Evolutionary conservation across 2,113 vertebrate species (phyloP).

Genomic region (Pan troglodytes): NHGRI_mPanTro3-v2.1_pri NC_072411.2:60940001-60940500

Average conservation of each 20-base stretch:
- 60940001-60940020: neutral
- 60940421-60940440: neutral
- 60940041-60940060: neutral
- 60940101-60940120: too few relatives aligned
- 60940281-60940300: neutral
- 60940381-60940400: neutral
- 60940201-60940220: neutral
- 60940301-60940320: neutral
- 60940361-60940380: neutral
- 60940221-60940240: neutral
- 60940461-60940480: neutral
- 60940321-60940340: neutral
- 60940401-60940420: neutral
- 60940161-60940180: neutral
- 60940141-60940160: neutral
- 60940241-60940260: neutral
- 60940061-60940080: neutral
- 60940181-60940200: neutral
- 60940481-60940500: neutral
- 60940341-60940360: neutral
- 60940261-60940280: neutral
- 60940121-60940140: neutral
- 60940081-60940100: too few relatives aligned
- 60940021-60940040: neutral
- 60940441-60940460: neutral